A percentile compares a stretch with the other conserved stretches of the same genome.
These are phyloP conservation scores for Pygocentrus nattereri DNA, from an alignment of 2,797 vertebrate genomes.

Conservation along the genomic window DNA sequence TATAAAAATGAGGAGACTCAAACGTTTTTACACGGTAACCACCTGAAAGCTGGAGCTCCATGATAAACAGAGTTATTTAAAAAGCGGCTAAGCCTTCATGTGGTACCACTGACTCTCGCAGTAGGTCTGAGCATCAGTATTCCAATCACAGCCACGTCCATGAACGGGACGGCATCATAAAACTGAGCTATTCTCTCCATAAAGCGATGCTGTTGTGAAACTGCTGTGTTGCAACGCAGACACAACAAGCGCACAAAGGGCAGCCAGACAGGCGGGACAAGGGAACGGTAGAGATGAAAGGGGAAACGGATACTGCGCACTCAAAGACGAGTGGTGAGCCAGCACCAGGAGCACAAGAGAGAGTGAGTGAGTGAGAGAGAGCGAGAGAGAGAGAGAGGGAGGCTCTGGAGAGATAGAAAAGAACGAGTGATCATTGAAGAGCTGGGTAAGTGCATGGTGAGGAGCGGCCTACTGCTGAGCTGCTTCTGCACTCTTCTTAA, in stretches of 20 bases:
- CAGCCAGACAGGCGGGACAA: slow-evolving; percentile 30
- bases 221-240: not conserved
- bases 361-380: too few relatives aligned
- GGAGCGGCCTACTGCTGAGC: not conserved
- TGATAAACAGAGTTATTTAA: slow-evolving; percentile 7
- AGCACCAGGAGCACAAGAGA: not conserved
- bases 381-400: not conserved
- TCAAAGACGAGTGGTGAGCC: not conserved
- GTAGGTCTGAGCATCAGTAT: not conserved
- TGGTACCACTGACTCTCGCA: not conserved
- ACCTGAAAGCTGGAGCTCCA: not conserved
- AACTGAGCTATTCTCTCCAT: not conserved
- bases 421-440: not conserved
- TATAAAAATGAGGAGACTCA: not conserved
- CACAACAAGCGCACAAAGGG: slow-evolving; percentile 18
- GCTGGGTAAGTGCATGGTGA: not conserved
- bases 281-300: slow-evolving; percentile 28
- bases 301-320: slow-evolving; percentile 15
- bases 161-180: not conserved
- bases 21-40: not conserved
- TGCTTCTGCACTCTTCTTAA: not conserved
- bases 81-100: not conserved
- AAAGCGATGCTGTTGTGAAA: not conserved
- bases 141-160: not conserved
- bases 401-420: not conserved